These are phyloP conservation scores for Charina bottae DNA, from an alignment of 2,113 vertebrate genomes.

Conservation along the genomic window DNA sequence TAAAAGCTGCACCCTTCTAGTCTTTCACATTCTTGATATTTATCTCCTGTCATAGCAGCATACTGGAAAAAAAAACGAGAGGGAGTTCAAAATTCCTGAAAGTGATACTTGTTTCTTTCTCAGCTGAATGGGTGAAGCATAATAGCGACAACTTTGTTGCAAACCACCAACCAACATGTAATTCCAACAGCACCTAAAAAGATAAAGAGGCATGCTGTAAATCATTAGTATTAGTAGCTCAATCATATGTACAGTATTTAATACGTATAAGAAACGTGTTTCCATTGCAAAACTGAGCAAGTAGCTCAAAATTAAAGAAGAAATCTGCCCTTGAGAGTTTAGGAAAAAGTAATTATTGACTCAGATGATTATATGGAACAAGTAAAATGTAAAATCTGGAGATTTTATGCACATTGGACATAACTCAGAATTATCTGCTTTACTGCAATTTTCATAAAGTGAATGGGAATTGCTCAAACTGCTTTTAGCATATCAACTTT, in stretches of 20 bases:
- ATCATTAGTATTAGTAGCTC: background rate
- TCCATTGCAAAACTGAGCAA: background rate
- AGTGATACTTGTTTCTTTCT: constrained; percentile 43
- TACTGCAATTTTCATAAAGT: background rate
- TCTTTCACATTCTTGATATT: background rate
- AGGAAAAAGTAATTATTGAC: background rate
- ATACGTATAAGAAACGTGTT: background rate
- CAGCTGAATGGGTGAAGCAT: constrained; percentile 88
- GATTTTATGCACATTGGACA: background rate
- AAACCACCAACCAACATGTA: constrained; percentile 97
- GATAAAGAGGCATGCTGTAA: background rate
- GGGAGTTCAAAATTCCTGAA: background rate
- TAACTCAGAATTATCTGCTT: background rate
- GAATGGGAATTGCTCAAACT: background rate
- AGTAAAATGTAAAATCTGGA: background rate
- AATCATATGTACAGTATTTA: background rate
- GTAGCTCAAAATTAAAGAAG: background rate
- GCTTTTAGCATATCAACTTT: background rate
- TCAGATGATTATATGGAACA: accelerated
- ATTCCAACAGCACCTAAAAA: constrained; percentile 94
- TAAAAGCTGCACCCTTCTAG: background rate
- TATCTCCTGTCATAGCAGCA: background rate
- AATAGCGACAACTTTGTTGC: constrained; percentile 95
- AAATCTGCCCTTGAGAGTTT: background rate
- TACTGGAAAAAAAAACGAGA: background rate